These are phyloP conservation scores for Zaprionus capensis DNA, from an alignment of 1,140 invertebrate genomes.

Conservation along the genomic window DNA sequence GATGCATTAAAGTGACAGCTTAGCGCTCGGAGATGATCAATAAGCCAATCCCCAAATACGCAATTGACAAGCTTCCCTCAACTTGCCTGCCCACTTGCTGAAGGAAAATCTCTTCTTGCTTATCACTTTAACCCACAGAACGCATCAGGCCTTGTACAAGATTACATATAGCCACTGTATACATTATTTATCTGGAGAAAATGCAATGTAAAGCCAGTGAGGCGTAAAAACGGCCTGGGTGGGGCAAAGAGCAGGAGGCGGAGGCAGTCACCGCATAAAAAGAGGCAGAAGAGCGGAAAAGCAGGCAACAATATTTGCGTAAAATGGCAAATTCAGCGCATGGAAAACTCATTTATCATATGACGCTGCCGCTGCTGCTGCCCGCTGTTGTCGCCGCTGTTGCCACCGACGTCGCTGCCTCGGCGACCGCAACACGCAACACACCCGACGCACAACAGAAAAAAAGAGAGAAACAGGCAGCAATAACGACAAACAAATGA, in stretches of 20 bases:
- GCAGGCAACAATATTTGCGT: conserved; percentile 45
- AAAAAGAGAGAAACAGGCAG: conserved; percentile 7
- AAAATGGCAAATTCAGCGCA: conserved; percentile 51
- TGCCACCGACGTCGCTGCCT: conserved; percentile 22
- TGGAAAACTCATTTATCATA: conserved; percentile 76
- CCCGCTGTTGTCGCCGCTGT: neutral
- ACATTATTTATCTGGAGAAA: conserved; percentile 17
- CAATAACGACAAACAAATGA: conserved; percentile 67
- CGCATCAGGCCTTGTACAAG: conserved; percentile 26
- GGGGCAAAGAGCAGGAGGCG: neutral
- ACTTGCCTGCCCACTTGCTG: neutral
- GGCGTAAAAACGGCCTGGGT: conserved; percentile 54
- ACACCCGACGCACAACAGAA: conserved; percentile 21
- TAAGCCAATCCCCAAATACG: conserved; percentile 61
- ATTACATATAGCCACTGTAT: conserved; percentile 13
- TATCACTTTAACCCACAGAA: conserved; percentile 39
- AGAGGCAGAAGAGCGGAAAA: conserved; percentile 27
- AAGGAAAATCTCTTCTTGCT: conserved; percentile 31
- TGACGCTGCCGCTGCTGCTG: conserved; percentile 40
- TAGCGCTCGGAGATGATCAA: conserved; percentile 58
- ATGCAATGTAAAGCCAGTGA: conserved; percentile 61
- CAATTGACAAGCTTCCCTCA: conserved; percentile 50
- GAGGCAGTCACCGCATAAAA: neutral
- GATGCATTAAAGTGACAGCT: conserved; percentile 64
- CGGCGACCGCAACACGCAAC: conserved; percentile 36